Conservation (phyloP, 2,888 invertebrate species). For the Drosophila vallismaia region DNA sequence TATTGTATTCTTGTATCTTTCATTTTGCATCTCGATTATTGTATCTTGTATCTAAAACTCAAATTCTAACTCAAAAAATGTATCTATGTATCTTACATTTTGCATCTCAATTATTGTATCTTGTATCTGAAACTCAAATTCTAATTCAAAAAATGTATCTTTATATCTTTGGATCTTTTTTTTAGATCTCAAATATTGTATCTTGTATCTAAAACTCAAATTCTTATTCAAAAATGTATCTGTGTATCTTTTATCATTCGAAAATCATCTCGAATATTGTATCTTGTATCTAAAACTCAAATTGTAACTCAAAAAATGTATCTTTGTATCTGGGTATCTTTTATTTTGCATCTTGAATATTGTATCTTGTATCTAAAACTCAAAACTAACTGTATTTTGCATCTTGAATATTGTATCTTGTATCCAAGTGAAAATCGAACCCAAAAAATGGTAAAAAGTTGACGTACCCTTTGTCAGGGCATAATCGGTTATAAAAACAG, state of each 20-base stretch:
- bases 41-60: too few relatives aligned
- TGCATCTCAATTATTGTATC: too few relatives aligned
- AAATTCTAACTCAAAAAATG: too few relatives aligned
- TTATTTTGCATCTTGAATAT: not conserved
- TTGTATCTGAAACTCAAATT: too few relatives aligned
- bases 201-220: not conserved
- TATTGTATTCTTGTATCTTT: too few relatives aligned
- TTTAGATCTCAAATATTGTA: not conserved
- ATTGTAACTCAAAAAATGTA: not conserved
- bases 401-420: not conserved
- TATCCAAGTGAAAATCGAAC: too few relatives aligned
- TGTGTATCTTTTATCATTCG: too few relatives aligned
- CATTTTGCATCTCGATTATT: too few relatives aligned
- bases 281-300: too few relatives aligned
- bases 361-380: not conserved
- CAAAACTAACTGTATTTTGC: not conserved
- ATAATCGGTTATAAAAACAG: slow-evolving; percentile 21
- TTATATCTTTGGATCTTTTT: not conserved
- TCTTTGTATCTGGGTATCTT: not conserved
- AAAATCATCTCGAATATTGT: too few relatives aligned
- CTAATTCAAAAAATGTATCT: not conserved
- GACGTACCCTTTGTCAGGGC: not conserved
- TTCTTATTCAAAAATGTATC: too few relatives aligned
- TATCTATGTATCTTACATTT: not conserved
- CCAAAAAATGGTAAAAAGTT: not conserved